A percentile compares a stretch with the other conserved stretches of the same genome.
Evolutionary conservation across 2,888 invertebrate species (phyloP).

Genomic region (Amaurobius ferox): DNA sequence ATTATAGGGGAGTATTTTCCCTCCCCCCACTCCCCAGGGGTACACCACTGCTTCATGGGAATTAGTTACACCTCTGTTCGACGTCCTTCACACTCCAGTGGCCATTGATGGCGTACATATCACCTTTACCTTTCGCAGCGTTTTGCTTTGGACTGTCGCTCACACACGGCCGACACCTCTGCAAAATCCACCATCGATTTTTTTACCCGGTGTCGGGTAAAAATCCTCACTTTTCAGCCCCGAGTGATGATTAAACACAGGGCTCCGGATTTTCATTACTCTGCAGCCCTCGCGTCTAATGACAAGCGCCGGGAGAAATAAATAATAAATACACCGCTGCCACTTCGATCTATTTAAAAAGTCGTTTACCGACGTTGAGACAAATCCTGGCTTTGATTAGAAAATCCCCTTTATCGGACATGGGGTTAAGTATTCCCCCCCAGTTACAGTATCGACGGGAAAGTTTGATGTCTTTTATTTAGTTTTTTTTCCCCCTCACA

Average conservation of each 20-base stretch:
- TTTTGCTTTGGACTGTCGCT: conserved; percentile 18
- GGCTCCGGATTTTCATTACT: conserved; percentile 64
- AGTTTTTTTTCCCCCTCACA: neutral
- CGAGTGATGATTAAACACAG: conserved; percentile 62
- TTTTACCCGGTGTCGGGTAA: conserved; percentile 1
- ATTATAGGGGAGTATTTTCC: too few relatives aligned
- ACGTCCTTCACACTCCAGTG: too few relatives aligned
- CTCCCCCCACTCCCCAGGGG: too few relatives aligned
- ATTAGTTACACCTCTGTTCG: too few relatives aligned
- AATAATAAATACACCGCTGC: conserved; percentile 52
- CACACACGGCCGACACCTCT: neutral
- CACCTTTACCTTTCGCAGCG: neutral
- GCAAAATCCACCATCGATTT: conserved; percentile 52
- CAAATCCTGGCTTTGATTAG: conserved; percentile 58
- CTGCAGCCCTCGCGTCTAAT: conserved; percentile 52
- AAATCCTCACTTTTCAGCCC: conserved; percentile 13
- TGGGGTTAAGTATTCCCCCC: conserved; percentile 1
- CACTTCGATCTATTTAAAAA: conserved; percentile 62
- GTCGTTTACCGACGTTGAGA: conserved; percentile 34
- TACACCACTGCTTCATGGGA: too few relatives aligned
- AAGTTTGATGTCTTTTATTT: neutral
- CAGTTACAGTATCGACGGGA: neutral
- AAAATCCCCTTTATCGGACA: conserved; percentile 38
- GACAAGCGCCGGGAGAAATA: conserved; percentile 37
- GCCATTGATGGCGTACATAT: conserved; percentile 11